phyloP scores from a whole-genome alignment of 2,797 vertebrate species.

The Neostethus bicornis region DNA sequence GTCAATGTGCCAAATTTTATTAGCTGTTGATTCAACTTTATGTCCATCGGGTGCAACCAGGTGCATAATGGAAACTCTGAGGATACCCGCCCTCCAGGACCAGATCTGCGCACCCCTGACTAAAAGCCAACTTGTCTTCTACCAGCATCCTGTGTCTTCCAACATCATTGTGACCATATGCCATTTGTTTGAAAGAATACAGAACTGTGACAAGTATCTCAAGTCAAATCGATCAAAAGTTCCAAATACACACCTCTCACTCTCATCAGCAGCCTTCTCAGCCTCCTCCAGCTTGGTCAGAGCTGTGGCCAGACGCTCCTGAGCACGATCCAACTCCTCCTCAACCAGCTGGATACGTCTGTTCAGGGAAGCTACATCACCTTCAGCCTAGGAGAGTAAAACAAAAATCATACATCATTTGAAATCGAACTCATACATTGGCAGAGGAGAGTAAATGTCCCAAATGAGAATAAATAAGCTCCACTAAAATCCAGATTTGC shows the following conservation, averaged over 20 bases:
- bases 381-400: slow-evolving; percentile 87
- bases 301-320: slow-evolving; percentile 97
- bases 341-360: slow-evolving; percentile 99
- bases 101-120: no score
- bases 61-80: no score
- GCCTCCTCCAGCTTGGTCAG: slow-evolving; percentile 99
- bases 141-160: no score
- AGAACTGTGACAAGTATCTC: background rate
- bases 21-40: no score
- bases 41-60: no score
- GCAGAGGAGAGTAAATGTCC: no score
- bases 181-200: background rate
- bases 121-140: no score
- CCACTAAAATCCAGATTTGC: background rate
- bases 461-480: background rate
- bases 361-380: slow-evolving; percentile 96
- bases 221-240: no score
- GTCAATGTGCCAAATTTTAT: no score
- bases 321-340: slow-evolving; percentile 98
- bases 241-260: slow-evolving; percentile 91
- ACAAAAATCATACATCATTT: background rate
- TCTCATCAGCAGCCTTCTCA: slow-evolving; percentile 99
- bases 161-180: no score
- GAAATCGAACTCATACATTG: no score
- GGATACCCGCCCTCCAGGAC: no score